Evolutionary conservation across 64 coral and sea anemone genomes (phyloP).

Genomic region (Stichodactyla mertensii): DNA sequence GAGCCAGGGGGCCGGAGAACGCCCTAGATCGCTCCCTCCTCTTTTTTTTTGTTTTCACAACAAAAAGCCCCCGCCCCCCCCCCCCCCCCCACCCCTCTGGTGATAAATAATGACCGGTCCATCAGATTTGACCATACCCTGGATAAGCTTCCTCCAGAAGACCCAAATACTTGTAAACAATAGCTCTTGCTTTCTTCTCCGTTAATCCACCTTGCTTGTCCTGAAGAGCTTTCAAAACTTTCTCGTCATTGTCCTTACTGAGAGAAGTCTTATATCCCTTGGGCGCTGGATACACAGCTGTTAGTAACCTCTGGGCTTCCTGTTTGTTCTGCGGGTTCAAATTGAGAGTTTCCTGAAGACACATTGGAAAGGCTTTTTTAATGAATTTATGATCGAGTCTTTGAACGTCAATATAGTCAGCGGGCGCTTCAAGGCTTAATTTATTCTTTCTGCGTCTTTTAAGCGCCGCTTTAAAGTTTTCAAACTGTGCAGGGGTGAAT

Average conservation of each 20-base stretch:
- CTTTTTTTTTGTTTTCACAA: no score
- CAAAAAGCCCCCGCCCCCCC: no score
- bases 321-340: neutral
- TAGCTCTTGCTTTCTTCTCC: neutral
- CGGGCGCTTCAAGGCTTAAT: neutral
- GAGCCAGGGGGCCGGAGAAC: no score
- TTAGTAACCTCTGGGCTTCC: neutral
- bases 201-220: neutral
- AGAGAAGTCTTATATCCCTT: neutral
- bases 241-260: neutral
- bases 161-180: neutral
- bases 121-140: neutral
- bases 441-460: conserved; percentile 5
- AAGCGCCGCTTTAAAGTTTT: neutral
- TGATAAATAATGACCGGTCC: neutral
- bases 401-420: neutral
- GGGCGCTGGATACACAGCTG: neutral
- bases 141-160: neutral
- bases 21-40: no score
- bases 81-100: neutral
- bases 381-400: neutral
- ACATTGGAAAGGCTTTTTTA: neutral
- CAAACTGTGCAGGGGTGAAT: neutral
- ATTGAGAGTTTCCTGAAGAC: neutral
- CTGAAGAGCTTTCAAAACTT: neutral